A percentile compares a stretch with the other conserved stretches of the same genome.
Evolutionary conservation across 2,888 invertebrate species (phyloP).

Genomic region (Bimastos eiseni): DNA sequence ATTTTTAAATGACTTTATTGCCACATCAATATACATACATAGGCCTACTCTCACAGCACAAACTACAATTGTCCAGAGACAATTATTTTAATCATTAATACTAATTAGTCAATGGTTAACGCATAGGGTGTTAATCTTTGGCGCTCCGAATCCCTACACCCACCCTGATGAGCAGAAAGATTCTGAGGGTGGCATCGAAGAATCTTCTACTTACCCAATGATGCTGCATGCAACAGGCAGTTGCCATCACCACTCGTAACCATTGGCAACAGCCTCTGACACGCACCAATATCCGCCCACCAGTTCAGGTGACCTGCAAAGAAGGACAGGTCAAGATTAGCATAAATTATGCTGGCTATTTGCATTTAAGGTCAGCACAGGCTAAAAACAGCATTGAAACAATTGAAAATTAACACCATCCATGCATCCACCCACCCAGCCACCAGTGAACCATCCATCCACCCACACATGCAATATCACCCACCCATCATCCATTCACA

Average conservation of each 20-base stretch:
- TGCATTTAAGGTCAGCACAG: not conserved
- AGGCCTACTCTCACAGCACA: too few relatives aligned
- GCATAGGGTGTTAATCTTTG: too few relatives aligned
- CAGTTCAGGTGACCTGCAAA: constrained; percentile 75
- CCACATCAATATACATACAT: too few relatives aligned
- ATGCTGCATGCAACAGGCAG: constrained; percentile 84
- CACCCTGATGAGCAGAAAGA: not conserved
- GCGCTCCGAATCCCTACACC: too few relatives aligned
- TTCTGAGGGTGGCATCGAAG: too few relatives aligned
- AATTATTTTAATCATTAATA: too few relatives aligned
- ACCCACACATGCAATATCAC: not conserved
- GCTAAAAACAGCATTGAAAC: not conserved
- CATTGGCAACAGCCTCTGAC: constrained; percentile 69
- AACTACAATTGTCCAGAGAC: too few relatives aligned
- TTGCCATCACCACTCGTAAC: constrained; percentile 86
- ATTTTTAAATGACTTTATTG: too few relatives aligned
- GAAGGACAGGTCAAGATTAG: not conserved
- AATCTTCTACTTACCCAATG: constrained; percentile 65
- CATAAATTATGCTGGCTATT: not conserved
- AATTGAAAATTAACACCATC: not conserved
- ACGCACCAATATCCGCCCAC: constrained; percentile 71
- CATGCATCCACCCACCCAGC: not conserved
- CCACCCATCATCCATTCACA: not conserved
- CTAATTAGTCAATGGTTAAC: too few relatives aligned
- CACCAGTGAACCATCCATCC: not conserved